phyloP scores from a whole-genome alignment of 2,888 invertebrate genomes.

The Zeuzera pyrina region DNA sequence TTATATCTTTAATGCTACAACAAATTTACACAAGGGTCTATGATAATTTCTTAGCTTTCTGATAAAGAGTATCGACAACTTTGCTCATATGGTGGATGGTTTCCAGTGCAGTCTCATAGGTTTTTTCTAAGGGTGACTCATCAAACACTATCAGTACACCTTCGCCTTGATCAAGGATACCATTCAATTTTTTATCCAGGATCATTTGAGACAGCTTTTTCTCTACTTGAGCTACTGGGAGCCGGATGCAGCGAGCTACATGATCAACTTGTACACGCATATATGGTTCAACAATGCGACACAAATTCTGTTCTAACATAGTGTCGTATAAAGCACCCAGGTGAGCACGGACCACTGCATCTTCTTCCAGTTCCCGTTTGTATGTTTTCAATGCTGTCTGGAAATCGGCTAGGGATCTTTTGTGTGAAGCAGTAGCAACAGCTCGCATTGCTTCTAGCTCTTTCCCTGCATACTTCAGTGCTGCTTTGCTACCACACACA shows the following conservation, averaged over 20 bases:
- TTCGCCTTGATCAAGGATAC: constrained; percentile 98
- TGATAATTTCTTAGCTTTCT: constrained; percentile 98
- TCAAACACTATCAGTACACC: constrained; percentile 99
- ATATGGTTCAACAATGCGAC: constrained; percentile 98
- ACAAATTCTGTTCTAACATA: constrained; percentile 99
- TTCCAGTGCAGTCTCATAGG: constrained; percentile 97
- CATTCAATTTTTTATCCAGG: constrained; percentile 96
- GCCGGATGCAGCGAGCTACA: constrained; percentile 91
- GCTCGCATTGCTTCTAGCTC: constrained; percentile 99
- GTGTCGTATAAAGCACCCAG: constrained; percentile 97
- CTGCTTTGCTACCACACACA: constrained; percentile 96
- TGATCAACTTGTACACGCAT: constrained; percentile 96
- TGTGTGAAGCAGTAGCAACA: constrained; percentile 96
- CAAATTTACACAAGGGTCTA: constrained; percentile 68
- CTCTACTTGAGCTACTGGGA: constrained; percentile 93
- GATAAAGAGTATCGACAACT: constrained; percentile 99
- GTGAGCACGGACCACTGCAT: constrained; percentile 97
- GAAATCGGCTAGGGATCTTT: constrained; percentile 97
- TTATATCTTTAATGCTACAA: constrained; percentile 61
- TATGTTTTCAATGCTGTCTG: constrained; percentile 90
- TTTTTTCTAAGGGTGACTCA: constrained; percentile 94
- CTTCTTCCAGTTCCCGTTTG: constrained; percentile 92
- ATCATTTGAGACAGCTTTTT: constrained; percentile 99
- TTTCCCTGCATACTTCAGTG: constrained; percentile 95
- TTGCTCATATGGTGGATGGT: constrained; percentile 99